Conservation (phyloP, 2,888 invertebrate genomes). For the Idaea straminata region DNA sequence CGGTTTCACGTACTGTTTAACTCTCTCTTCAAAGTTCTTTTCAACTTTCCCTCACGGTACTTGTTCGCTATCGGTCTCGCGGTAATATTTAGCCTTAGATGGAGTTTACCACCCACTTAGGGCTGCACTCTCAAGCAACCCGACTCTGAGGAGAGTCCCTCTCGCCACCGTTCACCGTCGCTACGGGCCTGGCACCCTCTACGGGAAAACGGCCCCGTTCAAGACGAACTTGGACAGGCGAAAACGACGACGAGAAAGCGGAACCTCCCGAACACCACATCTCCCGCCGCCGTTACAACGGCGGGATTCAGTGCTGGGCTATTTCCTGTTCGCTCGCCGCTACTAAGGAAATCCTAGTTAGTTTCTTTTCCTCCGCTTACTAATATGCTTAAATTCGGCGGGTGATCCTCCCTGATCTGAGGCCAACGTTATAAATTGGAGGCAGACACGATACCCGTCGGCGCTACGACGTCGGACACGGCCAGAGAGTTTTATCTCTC, state of each 20-base stretch:
- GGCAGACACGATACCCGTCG: neutral
- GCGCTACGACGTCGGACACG: constrained; percentile 4
- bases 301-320: constrained; percentile 71
- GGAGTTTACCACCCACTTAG: too few species aligned
- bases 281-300: constrained; percentile 31
- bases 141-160: constrained; percentile 68
- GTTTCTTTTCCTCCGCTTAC: constrained; percentile 9
- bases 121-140: too few species aligned
- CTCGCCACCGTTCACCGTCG: constrained; percentile 44
- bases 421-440: constrained; percentile 5
- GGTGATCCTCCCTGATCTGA: too few species aligned
- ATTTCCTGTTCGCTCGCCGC: neutral
- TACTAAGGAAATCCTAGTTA: constrained; percentile 9
- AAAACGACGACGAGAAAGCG: constrained; percentile 5
- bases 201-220: constrained; percentile 71
- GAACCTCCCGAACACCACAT: constrained; percentile 6
- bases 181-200: constrained; percentile 72
- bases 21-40: too few species aligned
- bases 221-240: constrained; percentile 48
- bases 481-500: too few species aligned
- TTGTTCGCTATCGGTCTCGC: too few species aligned
- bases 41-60: too few species aligned
- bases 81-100: too few species aligned
- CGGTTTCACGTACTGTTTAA: too few species aligned
- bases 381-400: neutral